A percentile compares a stretch with the other conserved stretches of the same genome.
phyloP scores from a whole-genome alignment of 2,888 invertebrate genomes.

The Entomobrya proxima region DNA sequence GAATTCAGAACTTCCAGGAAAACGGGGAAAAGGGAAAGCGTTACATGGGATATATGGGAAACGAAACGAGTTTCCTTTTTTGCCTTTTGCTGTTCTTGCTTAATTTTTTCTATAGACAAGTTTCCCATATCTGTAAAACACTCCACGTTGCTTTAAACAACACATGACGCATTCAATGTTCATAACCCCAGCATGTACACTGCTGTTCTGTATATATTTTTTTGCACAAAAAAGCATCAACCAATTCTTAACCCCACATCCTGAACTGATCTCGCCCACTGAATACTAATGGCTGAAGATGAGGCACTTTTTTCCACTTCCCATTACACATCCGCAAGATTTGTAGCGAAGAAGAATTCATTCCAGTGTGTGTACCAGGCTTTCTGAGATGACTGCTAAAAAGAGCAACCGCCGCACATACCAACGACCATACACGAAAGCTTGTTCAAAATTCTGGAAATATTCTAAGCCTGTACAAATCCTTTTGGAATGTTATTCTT shows the following conservation, averaged over 20 bases:
- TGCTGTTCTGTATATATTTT: not conserved
- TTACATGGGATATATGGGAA: constrained; percentile 25
- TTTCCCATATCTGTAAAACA: too few relatives aligned
- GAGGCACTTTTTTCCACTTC: constrained; percentile 64
- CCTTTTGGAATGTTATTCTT: constrained; percentile 52
- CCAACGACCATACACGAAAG: too few relatives aligned
- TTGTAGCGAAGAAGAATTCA: constrained; percentile 65
- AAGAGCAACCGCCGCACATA: constrained; percentile 33
- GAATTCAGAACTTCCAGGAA: constrained; percentile 28
- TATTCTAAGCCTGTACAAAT: constrained; percentile 59
- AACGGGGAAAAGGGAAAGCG: too few relatives aligned
- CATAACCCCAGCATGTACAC: not conserved
- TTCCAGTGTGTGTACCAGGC: too few relatives aligned
- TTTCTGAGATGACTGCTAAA: constrained; percentile 61
- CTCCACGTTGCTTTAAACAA: too few relatives aligned
- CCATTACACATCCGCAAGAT: constrained; percentile 66
- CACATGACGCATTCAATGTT: not conserved
- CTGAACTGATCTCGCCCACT: constrained; percentile 66
- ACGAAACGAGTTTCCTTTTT: constrained; percentile 28
- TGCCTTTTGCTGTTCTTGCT: constrained; percentile 27
- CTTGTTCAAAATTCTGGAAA: constrained; percentile 48
- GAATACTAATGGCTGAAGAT: constrained; percentile 68
- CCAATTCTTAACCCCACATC: constrained; percentile 67
- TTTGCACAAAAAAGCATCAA: constrained; percentile 41
- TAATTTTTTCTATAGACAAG: too few relatives aligned